Conservation (phyloP, 2,797 vertebrate genomes). For the Labeo calbasu region DNA sequence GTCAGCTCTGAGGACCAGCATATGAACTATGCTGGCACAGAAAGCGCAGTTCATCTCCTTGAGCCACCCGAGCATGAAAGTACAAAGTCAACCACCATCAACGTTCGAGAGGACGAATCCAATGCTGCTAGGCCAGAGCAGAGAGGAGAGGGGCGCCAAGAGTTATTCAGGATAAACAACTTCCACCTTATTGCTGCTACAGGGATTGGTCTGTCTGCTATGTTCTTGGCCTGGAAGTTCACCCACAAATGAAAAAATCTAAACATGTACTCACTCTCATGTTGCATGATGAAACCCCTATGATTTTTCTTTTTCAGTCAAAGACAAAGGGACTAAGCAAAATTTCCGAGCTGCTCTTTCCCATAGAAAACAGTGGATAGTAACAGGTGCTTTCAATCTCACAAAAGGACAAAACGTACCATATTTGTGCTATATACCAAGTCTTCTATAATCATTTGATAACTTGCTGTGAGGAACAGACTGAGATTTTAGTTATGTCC, state of each 20-base stretch:
- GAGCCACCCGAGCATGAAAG: conserved; percentile 2
- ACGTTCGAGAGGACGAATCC: conserved; percentile 8
- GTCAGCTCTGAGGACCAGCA: conserved; percentile 25
- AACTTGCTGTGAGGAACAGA: not conserved
- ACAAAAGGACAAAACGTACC: not conserved
- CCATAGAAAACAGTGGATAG: not conserved
- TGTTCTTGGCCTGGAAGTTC: conserved; percentile 70
- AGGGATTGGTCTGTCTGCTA: conserved; percentile 66
- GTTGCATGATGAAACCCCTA: not conserved
- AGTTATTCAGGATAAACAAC: not conserved
- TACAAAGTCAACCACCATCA: conserved; percentile 1
- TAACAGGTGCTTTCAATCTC: not conserved
- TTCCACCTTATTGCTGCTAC: conserved; percentile 61
- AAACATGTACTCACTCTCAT: not conserved
- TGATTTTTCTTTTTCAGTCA: not conserved
- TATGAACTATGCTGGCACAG: not conserved
- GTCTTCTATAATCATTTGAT: not conserved
- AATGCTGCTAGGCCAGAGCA: conserved; percentile 34
- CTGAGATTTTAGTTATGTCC: not conserved
- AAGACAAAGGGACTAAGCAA: not conserved
- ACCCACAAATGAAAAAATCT: not conserved
- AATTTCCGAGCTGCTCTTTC: not conserved
- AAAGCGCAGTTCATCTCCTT: conserved; percentile 13
- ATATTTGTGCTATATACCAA: conserved; percentile 1
- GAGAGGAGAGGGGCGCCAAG: conserved; percentile 18